Conservation (phyloP, 1,140 invertebrate species). For the Dreissena polymorpha region DNA sequence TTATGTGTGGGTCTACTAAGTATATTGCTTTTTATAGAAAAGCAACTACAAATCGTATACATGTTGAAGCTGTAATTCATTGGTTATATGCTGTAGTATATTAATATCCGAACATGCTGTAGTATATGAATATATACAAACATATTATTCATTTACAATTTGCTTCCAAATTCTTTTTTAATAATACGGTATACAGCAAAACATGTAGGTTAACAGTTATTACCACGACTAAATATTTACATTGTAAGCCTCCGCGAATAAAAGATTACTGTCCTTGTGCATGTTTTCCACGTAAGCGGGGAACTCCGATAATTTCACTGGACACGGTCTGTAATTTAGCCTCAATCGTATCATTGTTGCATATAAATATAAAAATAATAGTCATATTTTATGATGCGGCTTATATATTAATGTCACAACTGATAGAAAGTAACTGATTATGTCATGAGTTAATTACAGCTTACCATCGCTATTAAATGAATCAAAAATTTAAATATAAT, state of each 20-base stretch:
- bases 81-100: too few species aligned
- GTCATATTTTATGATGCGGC: background rate
- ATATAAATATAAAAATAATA: background rate
- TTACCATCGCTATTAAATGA: background rate
- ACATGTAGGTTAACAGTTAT: too few species aligned
- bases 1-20: too few species aligned
- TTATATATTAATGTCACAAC: background rate
- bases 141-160: too few species aligned
- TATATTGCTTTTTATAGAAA: too few species aligned
- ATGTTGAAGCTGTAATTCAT: too few species aligned
- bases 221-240: conserved; percentile 43
- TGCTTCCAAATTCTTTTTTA: too few species aligned
- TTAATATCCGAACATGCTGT: too few species aligned
- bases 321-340: conserved; percentile 52
- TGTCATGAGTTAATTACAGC: background rate
- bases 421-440: background rate
- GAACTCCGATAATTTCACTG: conserved; percentile 62
- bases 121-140: too few species aligned
- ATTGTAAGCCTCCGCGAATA: conserved; percentile 73
- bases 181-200: too few species aligned
- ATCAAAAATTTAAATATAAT: conserved; percentile 6
- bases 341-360: background rate
- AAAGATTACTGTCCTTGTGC: conserved; percentile 65
- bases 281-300: conserved; percentile 60
- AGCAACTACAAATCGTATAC: too few species aligned